Evolutionary conservation across 2,888 invertebrate species (phyloP).

Genomic region (Euproctis similis): DNA sequence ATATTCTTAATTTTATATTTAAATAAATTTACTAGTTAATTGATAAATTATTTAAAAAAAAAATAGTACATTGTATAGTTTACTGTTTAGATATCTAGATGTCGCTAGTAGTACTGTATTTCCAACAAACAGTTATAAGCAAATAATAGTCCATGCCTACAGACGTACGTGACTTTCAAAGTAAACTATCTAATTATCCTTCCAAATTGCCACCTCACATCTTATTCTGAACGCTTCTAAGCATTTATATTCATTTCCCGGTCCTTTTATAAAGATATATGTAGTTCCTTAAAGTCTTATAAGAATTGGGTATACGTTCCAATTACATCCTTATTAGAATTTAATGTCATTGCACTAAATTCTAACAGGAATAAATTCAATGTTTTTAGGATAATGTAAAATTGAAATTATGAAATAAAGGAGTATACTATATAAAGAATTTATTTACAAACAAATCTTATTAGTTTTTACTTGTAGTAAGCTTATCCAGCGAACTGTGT

Average conservation of each 20-base stretch:
- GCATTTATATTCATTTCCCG: constrained; percentile 65
- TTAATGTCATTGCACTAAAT: constrained; percentile 9
- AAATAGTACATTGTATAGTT: too few relatives aligned
- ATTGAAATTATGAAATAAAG: too few relatives aligned
- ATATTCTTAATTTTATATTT: too few relatives aligned
- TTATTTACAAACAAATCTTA: too few relatives aligned
- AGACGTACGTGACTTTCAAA: constrained; percentile 58
- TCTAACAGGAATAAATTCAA: too few relatives aligned
- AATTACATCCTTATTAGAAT: constrained; percentile 25
- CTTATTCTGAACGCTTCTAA: constrained; percentile 51
- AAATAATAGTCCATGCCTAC: constrained; percentile 24
- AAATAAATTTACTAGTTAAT: too few relatives aligned
- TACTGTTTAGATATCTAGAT: constrained; percentile 39
- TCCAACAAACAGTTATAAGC: not conserved
- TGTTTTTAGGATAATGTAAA: too few relatives aligned
- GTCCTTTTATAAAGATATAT: constrained; percentile 56
- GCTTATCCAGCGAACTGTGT: too few relatives aligned
- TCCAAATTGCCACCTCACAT: constrained; percentile 62
- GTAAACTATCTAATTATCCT: constrained; percentile 64
- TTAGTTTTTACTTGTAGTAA: too few relatives aligned
- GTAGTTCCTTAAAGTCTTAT: constrained; percentile 42
- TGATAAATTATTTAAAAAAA: too few relatives aligned
- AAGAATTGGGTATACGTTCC: constrained; percentile 38
- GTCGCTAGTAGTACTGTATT: constrained; percentile 32
- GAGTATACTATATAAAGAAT: too few relatives aligned